Percentiles rank a stretch among this genome's conserved stretches.
Conservation (phyloP, 2,888 invertebrate genomes). For the Mylabris sibirica region DNA sequence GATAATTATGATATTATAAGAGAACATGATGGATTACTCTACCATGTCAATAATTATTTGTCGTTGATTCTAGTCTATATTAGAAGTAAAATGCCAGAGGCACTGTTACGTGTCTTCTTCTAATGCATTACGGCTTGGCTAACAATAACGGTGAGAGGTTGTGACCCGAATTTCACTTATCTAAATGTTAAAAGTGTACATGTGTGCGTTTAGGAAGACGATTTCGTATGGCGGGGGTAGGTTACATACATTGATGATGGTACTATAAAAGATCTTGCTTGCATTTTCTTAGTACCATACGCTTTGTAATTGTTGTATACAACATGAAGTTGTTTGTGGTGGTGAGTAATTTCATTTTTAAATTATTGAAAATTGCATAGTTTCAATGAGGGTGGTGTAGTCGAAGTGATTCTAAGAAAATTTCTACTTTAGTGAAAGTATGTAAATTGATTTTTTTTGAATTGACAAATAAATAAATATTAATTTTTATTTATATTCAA, state of each 20-base stretch:
- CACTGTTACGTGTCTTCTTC: conserved; percentile 27
- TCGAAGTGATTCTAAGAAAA: background rate
- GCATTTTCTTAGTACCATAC: conserved; percentile 43
- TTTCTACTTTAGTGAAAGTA: conserved; percentile 2
- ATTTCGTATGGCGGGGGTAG: conserved; percentile 51
- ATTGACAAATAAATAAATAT: background rate
- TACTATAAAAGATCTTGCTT: conserved; percentile 52
- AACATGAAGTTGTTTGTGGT: conserved; percentile 55
- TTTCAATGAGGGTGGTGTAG: background rate
- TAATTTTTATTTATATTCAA: background rate
- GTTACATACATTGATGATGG: conserved; percentile 44
- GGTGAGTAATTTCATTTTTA: conserved; percentile 47
- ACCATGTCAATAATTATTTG: background rate
- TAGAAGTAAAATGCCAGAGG: conserved; percentile 13
- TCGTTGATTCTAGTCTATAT: conserved; percentile 10
- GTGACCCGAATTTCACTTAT: conserved; percentile 59
- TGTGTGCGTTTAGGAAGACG: conserved; percentile 51
- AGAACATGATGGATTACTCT: background rate
- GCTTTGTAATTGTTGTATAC: conserved; percentile 48
- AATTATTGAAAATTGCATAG: background rate
- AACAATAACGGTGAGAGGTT: conserved; percentile 53
- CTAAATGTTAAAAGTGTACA: conserved; percentile 55
- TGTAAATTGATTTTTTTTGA: background rate
- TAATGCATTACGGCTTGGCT: conserved; percentile 29
- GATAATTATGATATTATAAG: background rate